These are phyloP conservation scores for Andrena bicolor DNA, from an alignment of 2,888 invertebrate genomes.

Conservation along the genomic window DNA sequence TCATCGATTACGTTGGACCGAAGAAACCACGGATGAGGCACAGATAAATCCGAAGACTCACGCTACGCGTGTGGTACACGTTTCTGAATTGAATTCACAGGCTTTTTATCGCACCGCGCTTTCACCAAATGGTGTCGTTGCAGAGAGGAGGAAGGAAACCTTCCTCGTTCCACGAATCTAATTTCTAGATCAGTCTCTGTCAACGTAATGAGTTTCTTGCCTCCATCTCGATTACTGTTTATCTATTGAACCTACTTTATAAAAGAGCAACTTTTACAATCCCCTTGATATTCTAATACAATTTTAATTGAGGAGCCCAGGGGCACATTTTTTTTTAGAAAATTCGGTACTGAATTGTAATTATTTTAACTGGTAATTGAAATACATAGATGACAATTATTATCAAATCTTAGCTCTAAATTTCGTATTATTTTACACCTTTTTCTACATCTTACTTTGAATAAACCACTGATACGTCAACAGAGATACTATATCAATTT, in stretches of 20 bases:
- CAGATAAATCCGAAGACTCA: neutral
- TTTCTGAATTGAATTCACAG: constrained; percentile 7
- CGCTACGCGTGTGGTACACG: constrained; percentile 1
- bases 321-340: too few relatives aligned
- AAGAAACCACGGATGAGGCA: neutral
- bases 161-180: neutral
- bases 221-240: neutral
- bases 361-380: too few relatives aligned
- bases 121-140: constrained; percentile 9
- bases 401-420: too few relatives aligned
- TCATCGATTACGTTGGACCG: neutral
- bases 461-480: too few relatives aligned
- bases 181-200: neutral
- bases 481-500: too few relatives aligned
- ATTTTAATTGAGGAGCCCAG: neutral
- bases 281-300: constrained; percentile 40
- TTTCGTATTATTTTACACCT: too few relatives aligned
- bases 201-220: neutral
- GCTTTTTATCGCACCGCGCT: constrained; percentile 2
- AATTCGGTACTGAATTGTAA: too few relatives aligned
- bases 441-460: too few relatives aligned
- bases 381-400: too few relatives aligned
- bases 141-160: constrained; percentile 12
- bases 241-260: neutral
- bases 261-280: constrained; percentile 29